Conservation (phyloP, 35 echinoderm and acorn worm genomes). For the Lytechinus variegatus region DNA sequence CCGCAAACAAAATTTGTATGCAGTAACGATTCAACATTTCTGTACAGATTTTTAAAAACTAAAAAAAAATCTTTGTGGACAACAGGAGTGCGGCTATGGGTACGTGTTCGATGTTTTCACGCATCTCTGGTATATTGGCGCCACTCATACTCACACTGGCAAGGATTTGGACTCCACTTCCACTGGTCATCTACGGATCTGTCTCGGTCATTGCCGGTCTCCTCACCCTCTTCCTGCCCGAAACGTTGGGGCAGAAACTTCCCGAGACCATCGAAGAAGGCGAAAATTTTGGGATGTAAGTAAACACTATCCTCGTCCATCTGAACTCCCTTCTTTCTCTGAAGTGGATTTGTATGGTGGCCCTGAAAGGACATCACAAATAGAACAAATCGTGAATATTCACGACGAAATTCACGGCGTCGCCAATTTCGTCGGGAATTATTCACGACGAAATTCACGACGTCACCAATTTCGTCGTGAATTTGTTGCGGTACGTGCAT, state of each 20-base stretch:
- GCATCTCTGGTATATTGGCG: constrained; percentile 70
- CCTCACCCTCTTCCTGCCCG: constrained; percentile 63
- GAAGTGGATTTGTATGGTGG: too few relatives aligned
- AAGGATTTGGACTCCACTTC: constrained; percentile 58
- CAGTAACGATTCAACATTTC: background rate
- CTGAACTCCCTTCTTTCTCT: too few relatives aligned
- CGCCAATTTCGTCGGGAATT: too few relatives aligned
- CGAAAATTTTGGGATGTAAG: constrained; percentile 51
- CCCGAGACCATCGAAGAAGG: constrained; percentile 83
- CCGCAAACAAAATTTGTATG: background rate
- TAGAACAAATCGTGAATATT: too few relatives aligned
- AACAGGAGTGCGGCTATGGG: constrained; percentile 66
- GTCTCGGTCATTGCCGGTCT: constrained; percentile 58
- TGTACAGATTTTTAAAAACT: background rate
- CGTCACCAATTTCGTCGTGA: too few relatives aligned
- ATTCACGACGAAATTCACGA: too few relatives aligned
- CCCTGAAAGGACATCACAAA: too few relatives aligned
- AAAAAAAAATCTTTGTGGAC: background rate
- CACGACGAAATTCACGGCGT: too few relatives aligned
- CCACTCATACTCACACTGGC: constrained; percentile 68
- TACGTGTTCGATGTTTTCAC: constrained; percentile 67
- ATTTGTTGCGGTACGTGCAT: too few relatives aligned
- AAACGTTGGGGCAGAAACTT: constrained; percentile 67
- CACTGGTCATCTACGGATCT: constrained; percentile 64
- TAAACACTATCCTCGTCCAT: background rate